Evolutionary conservation across 2,797 vertebrate species (phyloP).

Genomic region (Octomys mimax): DNA sequence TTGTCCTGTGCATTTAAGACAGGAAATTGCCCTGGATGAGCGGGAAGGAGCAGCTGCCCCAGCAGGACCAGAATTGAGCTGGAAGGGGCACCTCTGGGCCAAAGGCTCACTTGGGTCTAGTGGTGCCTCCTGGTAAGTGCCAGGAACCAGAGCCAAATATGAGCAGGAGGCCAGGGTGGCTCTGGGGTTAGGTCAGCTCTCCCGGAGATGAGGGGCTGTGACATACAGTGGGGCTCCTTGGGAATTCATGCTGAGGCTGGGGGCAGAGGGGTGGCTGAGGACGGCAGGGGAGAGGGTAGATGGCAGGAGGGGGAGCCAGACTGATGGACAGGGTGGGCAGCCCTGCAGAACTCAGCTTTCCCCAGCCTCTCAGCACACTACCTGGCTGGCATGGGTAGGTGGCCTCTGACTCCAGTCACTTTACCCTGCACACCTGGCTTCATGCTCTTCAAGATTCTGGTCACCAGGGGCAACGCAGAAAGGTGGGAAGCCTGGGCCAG

Average conservation of each 20-base stretch:
- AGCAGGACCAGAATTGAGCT: neutral
- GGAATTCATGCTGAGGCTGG: neutral
- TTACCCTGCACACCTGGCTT: no score
- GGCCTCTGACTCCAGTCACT: neutral
- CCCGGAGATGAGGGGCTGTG: neutral
- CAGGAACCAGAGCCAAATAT: neutral
- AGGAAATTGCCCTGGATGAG: no score
- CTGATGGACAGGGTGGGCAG: no score
- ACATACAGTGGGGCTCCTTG: neutral
- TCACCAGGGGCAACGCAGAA: neutral
- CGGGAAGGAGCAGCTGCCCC: neutral
- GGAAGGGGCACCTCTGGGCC: no score
- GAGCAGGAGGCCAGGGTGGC: neutral
- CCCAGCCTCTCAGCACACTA: neutral
- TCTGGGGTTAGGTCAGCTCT: neutral
- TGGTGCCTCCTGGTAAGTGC: neutral
- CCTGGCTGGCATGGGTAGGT: neutral
- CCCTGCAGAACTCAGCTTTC: neutral
- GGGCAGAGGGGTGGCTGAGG: no score
- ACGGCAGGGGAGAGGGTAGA: no score
- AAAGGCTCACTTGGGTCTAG: accelerated
- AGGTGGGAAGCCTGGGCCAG: neutral
- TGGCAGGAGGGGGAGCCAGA: no score
- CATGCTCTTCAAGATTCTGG: neutral
- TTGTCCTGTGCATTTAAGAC: neutral